These are phyloP conservation scores for Sarotherodon lohbergeri DNA, from an alignment of 2,113 vertebrate species.

Conservation along the genomic window DNA sequence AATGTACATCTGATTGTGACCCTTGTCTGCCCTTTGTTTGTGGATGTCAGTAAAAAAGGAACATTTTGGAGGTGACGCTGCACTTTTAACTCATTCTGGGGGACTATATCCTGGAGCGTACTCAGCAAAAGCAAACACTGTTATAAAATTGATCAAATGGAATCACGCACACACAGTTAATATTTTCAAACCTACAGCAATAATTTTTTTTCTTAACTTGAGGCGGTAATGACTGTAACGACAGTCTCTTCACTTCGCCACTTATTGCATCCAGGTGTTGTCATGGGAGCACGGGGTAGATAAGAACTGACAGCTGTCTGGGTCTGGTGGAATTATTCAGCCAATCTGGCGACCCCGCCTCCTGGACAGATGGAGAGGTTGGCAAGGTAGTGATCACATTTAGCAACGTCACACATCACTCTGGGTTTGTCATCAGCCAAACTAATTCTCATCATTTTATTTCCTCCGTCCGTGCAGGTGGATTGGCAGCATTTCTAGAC, in stretches of 20 bases:
- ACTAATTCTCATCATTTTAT: background rate
- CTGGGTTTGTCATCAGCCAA: constrained; percentile 12
- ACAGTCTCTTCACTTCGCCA: background rate
- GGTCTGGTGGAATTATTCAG: constrained; percentile 54
- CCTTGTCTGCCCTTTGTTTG: constrained; percentile 16
- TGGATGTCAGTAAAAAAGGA: background rate
- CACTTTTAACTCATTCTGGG: background rate
- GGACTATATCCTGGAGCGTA: background rate
- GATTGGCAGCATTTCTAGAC: background rate
- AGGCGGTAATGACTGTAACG: background rate
- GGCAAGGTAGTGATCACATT: constrained; percentile 56
- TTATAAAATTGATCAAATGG: background rate
- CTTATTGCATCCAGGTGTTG: constrained; percentile 62
- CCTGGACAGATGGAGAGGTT: constrained; percentile 69
- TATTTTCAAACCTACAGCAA: background rate
- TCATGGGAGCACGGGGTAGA: constrained; percentile 51
- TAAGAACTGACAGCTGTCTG: constrained; percentile 72
- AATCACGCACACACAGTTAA: background rate
- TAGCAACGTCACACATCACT: constrained; percentile 39
- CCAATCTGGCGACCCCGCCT: constrained; percentile 60
- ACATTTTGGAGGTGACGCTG: background rate
- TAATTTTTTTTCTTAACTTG: background rate
- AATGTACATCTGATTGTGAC: background rate
- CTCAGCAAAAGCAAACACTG: background rate
- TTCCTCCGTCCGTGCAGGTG: background rate